Percentiles rank a stretch among this genome's conserved stretches.
phyloP scores from a whole-genome alignment of 2,113 vertebrate species.

The Saccopteryx bilineata region DNA sequence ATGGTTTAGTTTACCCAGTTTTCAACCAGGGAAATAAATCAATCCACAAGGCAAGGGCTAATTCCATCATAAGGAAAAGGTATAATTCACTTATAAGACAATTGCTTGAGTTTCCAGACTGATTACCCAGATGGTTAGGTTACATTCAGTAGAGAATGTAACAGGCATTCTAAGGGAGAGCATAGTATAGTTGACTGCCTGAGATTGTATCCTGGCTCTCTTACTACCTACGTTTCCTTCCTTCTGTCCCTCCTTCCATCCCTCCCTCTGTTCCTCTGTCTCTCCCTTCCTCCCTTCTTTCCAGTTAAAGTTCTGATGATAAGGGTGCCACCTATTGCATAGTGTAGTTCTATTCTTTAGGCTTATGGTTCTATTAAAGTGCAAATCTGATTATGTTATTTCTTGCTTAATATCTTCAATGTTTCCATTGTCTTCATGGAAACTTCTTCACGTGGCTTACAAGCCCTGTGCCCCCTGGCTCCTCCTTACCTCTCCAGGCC shows the following conservation, averaged over 20 bases:
- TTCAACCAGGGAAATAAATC: not conserved
- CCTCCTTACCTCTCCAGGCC: not conserved
- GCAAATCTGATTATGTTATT: not conserved
- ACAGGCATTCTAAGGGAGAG: not conserved
- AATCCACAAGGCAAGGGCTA: not conserved
- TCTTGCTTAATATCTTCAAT: not conserved
- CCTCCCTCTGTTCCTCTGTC: no score
- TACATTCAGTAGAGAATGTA: not conserved
- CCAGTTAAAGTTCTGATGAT: not conserved
- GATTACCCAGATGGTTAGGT: not conserved
- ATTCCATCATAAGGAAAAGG: slow-evolving; percentile 29
- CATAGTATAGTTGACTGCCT: not conserved
- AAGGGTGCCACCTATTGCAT: not conserved
- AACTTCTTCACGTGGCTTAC: not conserved
- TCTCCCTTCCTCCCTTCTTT: rapidly evolving
- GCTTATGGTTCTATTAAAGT: not conserved
- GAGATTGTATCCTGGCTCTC: not conserved
- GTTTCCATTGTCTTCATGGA: not conserved
- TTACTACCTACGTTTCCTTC: not conserved
- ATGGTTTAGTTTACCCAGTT: not conserved
- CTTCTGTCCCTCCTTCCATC: not conserved
- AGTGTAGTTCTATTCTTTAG: not conserved
- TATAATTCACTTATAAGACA: not conserved
- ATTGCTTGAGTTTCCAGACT: not conserved
- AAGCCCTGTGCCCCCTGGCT: not conserved